Evolutionary conservation across 2,113 vertebrate species (phyloP).

Genomic region (Silurus asotus): DNA sequence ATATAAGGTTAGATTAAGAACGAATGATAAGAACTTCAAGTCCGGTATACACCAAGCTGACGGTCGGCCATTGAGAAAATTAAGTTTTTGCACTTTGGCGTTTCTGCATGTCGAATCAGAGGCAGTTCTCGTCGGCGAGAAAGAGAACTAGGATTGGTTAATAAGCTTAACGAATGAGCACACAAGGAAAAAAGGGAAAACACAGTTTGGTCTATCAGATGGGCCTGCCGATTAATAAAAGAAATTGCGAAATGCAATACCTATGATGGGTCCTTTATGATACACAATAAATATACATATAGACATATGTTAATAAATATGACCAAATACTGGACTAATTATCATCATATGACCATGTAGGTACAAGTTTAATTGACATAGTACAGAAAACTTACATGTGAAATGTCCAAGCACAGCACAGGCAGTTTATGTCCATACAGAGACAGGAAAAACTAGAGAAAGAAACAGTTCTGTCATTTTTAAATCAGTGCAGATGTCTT

Average conservation of each 20-base stretch:
- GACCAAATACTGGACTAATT: not conserved
- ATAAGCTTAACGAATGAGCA: too few species aligned
- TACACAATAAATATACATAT: not conserved
- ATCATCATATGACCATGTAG: not conserved
- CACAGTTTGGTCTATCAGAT: too few species aligned
- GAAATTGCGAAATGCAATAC: not conserved
- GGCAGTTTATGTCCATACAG: constrained; percentile 97
- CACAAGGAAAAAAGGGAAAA: too few species aligned
- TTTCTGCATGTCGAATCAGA: too few species aligned
- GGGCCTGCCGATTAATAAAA: too few species aligned
- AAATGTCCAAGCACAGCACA: constrained; percentile 95
- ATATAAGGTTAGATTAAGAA: too few species aligned
- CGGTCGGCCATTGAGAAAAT: too few species aligned
- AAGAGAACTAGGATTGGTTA: too few species aligned
- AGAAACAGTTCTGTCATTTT: constrained; percentile 16
- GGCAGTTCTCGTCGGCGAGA: too few species aligned
- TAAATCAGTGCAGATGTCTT: constrained; percentile 3
- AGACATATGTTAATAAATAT: not conserved
- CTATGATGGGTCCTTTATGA: not conserved
- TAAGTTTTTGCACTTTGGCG: too few species aligned
- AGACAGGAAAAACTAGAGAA: constrained; percentile 89
- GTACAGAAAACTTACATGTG: constrained; percentile 78
- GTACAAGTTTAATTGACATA: not conserved
- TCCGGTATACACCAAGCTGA: too few species aligned
- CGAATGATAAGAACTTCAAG: too few species aligned